Percentiles rank a stretch among this genome's conserved stretches.
These are phyloP conservation scores for Ferrisia virgata DNA, from an alignment of 2,888 invertebrate genomes.

Conservation along the genomic window DNA sequence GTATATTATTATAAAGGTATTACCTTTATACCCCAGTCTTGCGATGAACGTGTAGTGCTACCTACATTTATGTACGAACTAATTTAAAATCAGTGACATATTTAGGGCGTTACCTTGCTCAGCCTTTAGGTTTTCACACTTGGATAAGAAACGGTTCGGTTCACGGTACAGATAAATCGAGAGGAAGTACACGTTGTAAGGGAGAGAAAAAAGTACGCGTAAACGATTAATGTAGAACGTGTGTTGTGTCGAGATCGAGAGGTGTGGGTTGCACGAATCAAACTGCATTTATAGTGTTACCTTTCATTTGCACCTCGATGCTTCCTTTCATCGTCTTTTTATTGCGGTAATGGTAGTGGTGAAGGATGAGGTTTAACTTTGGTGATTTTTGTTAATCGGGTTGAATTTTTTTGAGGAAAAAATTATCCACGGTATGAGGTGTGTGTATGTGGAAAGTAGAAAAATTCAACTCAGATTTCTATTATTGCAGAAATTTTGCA, in stretches of 20 bases:
- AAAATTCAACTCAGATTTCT: no score
- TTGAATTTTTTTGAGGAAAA: no score
- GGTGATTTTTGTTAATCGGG: no score
- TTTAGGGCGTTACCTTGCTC: neutral
- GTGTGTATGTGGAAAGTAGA: no score
- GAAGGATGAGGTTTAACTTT: no score
- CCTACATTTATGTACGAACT: no score
- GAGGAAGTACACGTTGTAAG: neutral
- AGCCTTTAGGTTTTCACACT: neutral
- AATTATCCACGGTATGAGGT: no score
- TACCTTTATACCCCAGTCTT: neutral
- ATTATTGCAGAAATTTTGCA: no score
- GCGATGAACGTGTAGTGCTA: neutral
- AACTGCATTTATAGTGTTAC: neutral
- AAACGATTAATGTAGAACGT: neutral
- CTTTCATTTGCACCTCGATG: no score
- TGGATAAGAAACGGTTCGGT: neutral
- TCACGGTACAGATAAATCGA: neutral
- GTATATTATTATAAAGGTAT: neutral
- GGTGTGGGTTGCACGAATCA: neutral
- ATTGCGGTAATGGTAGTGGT: no score
- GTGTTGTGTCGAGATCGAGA: neutral
- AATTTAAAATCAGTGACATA: constrained; percentile 9
- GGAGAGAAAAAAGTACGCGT: neutral
- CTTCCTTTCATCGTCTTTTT: no score